These are phyloP conservation scores for Parotia lawesii DNA, from an alignment of 2,113 vertebrate genomes.

Conservation along the genomic window DNA sequence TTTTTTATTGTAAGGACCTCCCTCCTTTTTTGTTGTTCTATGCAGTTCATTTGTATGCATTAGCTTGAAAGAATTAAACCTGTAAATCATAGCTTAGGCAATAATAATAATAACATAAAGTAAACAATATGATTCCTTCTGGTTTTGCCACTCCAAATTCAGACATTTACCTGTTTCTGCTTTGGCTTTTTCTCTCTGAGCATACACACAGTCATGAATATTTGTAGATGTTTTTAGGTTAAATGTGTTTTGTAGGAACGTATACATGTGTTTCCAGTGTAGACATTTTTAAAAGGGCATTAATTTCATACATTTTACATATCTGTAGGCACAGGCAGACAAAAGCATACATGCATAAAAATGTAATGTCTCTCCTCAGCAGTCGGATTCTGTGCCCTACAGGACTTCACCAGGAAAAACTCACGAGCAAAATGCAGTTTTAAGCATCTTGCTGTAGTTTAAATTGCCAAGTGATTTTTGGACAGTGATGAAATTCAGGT, in stretches of 20 bases:
- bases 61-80: slow-evolving; percentile 58
- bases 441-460: background rate
- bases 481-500: background rate
- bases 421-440: background rate
- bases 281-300: background rate
- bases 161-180: background rate
- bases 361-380: background rate
- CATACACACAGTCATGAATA: rapidly evolving
- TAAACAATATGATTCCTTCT: background rate
- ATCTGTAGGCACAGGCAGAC: background rate
- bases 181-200: background rate
- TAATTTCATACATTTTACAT: background rate
- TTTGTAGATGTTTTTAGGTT: background rate
- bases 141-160: background rate
- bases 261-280: background rate
- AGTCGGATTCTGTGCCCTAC: background rate
- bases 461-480: background rate
- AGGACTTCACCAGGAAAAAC: background rate
- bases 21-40: background rate
- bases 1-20: slow-evolving; percentile 18
- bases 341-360: background rate
- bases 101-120: slow-evolving; percentile 25
- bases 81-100: slow-evolving; percentile 41
- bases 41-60: slow-evolving; percentile 23
- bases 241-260: background rate